These are phyloP conservation scores for Halcyon malimbica DNA, from an alignment of 2,113 vertebrate genomes.

Conservation along the genomic window DNA sequence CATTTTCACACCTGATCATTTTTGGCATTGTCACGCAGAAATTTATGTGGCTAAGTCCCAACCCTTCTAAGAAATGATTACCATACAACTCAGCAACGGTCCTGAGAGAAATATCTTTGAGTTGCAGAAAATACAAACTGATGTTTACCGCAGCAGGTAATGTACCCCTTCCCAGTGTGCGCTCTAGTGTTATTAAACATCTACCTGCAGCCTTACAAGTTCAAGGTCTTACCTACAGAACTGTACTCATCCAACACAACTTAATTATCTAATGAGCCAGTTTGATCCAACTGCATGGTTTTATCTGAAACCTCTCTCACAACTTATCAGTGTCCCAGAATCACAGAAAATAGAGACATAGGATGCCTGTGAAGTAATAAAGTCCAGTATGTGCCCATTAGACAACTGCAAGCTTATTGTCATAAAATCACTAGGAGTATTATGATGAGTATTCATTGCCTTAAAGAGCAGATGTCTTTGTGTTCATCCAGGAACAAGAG, in stretches of 20 bases:
- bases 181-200: background rate
- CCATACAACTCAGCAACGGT: background rate
- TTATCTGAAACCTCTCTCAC: background rate
- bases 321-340: background rate
- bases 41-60: background rate
- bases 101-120: background rate
- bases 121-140: background rate
- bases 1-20: background rate
- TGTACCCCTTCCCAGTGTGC: background rate
- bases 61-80: background rate
- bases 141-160: background rate
- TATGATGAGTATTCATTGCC: background rate
- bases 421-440: background rate
- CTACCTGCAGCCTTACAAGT: background rate
- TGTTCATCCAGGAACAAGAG: background rate
- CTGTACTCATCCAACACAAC: background rate
- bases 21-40: background rate
- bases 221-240: background rate
- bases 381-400: background rate
- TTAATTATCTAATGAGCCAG: background rate
- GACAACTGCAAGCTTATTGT: background rate
- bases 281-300: background rate
- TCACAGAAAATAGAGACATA: background rate
- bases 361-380: background rate
- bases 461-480: background rate